A percentile compares a stretch with the other conserved stretches of the same genome.
Conservation (phyloP, 2,797 vertebrate species). For the Nannoperca australis region DNA sequence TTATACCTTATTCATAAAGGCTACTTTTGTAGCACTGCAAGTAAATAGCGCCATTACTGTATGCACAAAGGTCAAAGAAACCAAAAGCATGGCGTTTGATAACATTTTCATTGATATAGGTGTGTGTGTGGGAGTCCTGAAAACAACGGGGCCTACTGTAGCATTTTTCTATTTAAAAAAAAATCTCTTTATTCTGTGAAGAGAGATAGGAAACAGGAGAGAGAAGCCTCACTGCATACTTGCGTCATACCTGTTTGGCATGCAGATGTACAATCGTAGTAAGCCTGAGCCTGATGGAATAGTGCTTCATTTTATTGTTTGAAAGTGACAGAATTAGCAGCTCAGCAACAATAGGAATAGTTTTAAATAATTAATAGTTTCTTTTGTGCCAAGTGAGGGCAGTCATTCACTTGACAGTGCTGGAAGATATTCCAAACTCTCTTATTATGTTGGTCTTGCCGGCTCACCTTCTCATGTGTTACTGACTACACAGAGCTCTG, state of each 20-base stretch:
- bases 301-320: constrained; percentile 14
- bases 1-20: constrained; percentile 39
- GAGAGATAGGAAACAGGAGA: neutral
- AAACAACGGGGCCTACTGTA: constrained; percentile 8
- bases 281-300: constrained; percentile 6
- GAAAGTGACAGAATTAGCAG: constrained; percentile 14
- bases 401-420: constrained; percentile 35
- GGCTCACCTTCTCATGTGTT: constrained; percentile 54
- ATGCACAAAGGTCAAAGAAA: constrained; percentile 41
- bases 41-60: constrained; percentile 20
- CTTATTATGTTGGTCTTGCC: constrained; percentile 18
- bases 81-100: neutral
- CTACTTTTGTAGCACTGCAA: neutral
- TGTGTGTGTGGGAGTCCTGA: neutral
- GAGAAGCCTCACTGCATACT: constrained; percentile 10
- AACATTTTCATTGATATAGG: constrained; percentile 1
- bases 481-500: constrained; percentile 40
- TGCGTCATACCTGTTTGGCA: constrained; percentile 16
- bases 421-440: constrained; percentile 27
- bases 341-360: constrained; percentile 14
- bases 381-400: constrained; percentile 31
- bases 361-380: constrained; percentile 26
- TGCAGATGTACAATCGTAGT: constrained; percentile 2
- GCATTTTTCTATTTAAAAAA: constrained; percentile 11
- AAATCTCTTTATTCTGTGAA: neutral